Conservation (phyloP, 2,888 invertebrate species). For the Ectropis crepuscularia region DNA sequence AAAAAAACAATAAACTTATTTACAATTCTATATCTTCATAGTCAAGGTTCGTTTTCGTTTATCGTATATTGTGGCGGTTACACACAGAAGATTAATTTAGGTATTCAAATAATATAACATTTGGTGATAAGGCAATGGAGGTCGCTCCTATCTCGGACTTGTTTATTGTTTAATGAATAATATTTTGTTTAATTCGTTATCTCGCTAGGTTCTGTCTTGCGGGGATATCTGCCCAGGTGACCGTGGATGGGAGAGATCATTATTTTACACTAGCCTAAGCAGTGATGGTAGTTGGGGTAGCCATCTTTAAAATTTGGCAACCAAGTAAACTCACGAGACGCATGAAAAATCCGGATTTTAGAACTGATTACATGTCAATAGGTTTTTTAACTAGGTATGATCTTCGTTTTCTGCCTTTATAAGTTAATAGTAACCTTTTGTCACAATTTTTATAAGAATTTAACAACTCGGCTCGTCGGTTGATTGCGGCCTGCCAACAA, state of each 20-base stretch:
- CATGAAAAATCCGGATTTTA: no score
- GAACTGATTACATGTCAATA: no score
- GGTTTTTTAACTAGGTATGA: no score
- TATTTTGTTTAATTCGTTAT: slow-evolving; percentile 39
- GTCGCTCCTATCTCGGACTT: slow-evolving; percentile 60
- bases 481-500: no score
- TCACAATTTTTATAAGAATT: no score
- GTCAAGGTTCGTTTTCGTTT: slow-evolving; percentile 38
- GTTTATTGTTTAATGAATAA: slow-evolving; percentile 52
- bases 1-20: slow-evolving; percentile 31
- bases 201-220: slow-evolving; percentile 25
- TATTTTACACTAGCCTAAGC: background rate
- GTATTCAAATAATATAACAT: slow-evolving; percentile 69
- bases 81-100: slow-evolving; percentile 52
- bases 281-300: no score
- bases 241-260: no score
- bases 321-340: no score
- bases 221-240: slow-evolving; percentile 26
- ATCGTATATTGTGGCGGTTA: slow-evolving; percentile 36
- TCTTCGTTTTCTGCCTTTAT: no score
- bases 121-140: slow-evolving; percentile 73
- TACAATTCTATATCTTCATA: background rate
- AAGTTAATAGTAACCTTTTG: no score
- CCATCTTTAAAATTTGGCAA: no score
- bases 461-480: no score